Evolutionary conservation across 2,888 invertebrate genomes (phyloP).

Genomic region (Xanthostigma xanthostigma): DNA sequence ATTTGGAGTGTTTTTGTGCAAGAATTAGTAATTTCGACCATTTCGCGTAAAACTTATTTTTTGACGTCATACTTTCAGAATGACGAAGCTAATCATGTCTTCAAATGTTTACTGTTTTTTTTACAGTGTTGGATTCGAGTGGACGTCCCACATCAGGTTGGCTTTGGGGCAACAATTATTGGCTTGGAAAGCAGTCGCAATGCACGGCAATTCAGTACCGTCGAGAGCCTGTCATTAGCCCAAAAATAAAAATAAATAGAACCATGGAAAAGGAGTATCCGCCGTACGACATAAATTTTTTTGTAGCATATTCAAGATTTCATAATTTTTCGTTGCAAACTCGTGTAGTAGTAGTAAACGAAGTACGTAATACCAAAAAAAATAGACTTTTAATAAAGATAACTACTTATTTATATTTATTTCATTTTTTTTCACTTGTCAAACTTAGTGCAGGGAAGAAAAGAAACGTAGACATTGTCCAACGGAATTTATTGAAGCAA

Average conservation of each 20-base stretch:
- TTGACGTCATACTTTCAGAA: background rate
- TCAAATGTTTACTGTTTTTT: slow-evolving; percentile 1
- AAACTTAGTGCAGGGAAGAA: no score
- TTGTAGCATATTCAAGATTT: slow-evolving; percentile 22
- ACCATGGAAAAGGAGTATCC: slow-evolving; percentile 25
- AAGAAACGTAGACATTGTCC: no score
- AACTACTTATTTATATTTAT: no score
- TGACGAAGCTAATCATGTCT: background rate
- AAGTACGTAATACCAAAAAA: slow-evolving; percentile 19
- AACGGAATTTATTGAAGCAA: background rate
- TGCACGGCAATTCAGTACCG: slow-evolving; percentile 29
- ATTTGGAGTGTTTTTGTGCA: no score
- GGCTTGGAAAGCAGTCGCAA: slow-evolving; percentile 37
- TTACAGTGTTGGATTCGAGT: slow-evolving; percentile 38
- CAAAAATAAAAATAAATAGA: slow-evolving; percentile 12
- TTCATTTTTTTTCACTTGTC: no score
- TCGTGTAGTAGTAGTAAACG: slow-evolving; percentile 25
- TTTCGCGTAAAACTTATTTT: no score
- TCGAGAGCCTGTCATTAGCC: slow-evolving; percentile 18
- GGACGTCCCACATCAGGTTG: slow-evolving; percentile 39
- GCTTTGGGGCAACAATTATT: slow-evolving; percentile 41
- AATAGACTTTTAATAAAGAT: no score
- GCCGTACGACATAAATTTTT: slow-evolving; percentile 26
- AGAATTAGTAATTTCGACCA: no score
- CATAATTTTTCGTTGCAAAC: slow-evolving; percentile 30